phyloP scores from a whole-genome alignment of 2,888 invertebrate genomes.

The Lasioglossum leucozonium region DNA sequence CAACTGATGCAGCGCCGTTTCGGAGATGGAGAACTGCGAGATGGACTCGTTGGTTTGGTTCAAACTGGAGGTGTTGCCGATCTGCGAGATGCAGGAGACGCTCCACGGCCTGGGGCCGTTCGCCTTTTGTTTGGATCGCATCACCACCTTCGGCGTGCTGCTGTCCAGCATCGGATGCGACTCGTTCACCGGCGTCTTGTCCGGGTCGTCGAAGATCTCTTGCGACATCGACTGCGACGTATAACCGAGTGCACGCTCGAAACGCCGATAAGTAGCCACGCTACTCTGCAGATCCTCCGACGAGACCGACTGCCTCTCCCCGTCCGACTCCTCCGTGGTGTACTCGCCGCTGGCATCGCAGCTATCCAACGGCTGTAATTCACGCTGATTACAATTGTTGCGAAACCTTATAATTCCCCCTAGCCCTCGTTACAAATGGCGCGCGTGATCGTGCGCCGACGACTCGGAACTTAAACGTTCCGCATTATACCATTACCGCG shows the following conservation, averaged over 20 bases:
- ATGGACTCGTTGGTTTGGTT: constrained; percentile 78
- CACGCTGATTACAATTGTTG: constrained; percentile 52
- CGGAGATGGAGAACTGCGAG: constrained; percentile 92
- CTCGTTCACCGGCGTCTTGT: constrained; percentile 77
- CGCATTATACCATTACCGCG: neutral
- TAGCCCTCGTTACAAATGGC: constrained; percentile 41
- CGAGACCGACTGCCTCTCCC: constrained; percentile 89
- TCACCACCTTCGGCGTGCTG: constrained; percentile 86
- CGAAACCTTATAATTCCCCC: constrained; percentile 52
- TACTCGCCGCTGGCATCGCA: constrained; percentile 96
- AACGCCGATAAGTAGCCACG: constrained; percentile 88
- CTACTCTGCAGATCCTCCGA: constrained; percentile 93
- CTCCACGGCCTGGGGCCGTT: constrained; percentile 91
- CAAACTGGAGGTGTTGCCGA: constrained; percentile 80
- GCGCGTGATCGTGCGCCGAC: constrained; percentile 15
- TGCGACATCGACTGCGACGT: constrained; percentile 81
- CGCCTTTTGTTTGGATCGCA: constrained; percentile 87
- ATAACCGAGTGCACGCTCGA: constrained; percentile 72
- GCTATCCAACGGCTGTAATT: constrained; percentile 88
- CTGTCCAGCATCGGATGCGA: constrained; percentile 67
- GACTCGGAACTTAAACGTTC: constrained; percentile 13
- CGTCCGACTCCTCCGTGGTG: constrained; percentile 91
- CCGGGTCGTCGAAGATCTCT: constrained; percentile 82
- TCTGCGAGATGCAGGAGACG: constrained; percentile 93
- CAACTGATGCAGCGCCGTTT: constrained; percentile 93